Percentiles rank a stretch among this genome's conserved stretches.
Evolutionary conservation across 2,113 vertebrate genomes (phyloP).

Genomic region (Antigone vipio): DNA sequence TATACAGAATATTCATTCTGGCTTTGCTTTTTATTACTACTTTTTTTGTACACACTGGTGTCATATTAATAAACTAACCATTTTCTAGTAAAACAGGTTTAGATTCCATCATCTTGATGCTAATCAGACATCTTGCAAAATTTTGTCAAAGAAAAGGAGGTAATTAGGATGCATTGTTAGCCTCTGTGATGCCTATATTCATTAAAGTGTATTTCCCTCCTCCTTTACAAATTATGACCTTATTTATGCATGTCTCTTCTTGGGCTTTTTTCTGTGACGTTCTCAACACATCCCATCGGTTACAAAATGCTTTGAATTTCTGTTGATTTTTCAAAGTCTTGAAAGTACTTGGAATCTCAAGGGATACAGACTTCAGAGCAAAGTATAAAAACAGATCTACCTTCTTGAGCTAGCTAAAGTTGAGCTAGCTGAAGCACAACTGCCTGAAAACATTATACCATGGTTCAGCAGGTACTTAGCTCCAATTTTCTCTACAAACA

Average conservation of each 20-base stretch:
- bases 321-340: not conserved
- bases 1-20: not conserved
- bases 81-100: not conserved
- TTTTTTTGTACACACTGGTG: rapidly evolving
- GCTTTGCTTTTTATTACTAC: not conserved
- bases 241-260: not conserved
- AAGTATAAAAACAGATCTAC: not conserved
- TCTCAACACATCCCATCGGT: not conserved
- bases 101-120: not conserved
- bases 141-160: not conserved
- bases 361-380: not conserved
- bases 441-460: not conserved
- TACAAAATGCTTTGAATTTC: not conserved
- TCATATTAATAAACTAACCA: not conserved
- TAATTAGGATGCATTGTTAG: not conserved
- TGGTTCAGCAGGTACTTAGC: not conserved
- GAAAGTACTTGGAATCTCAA: not conserved
- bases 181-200: not conserved
- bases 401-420: not conserved
- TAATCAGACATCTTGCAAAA: not conserved
- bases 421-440: not conserved
- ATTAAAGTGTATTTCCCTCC: not conserved
- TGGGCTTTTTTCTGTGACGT: not conserved
- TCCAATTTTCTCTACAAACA: not conserved
- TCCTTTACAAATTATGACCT: not conserved